phyloP scores from a whole-genome alignment of 2,113 vertebrate genomes.

The Tylochromis polylepis region DNA sequence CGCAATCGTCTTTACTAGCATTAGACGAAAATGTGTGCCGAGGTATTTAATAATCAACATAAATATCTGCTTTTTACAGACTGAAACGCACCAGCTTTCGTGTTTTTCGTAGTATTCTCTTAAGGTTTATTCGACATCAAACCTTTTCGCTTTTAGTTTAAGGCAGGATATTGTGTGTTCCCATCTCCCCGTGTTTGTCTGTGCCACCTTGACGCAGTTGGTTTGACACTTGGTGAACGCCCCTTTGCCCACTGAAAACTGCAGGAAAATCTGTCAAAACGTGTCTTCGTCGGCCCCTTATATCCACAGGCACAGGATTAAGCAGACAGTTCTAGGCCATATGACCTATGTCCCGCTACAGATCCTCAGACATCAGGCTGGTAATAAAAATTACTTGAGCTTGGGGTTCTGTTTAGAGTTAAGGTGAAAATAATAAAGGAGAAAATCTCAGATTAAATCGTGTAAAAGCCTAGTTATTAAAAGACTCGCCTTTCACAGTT shows the following conservation, averaged over 20 bases:
- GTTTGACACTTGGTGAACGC: constrained; percentile 71
- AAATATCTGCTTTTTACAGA: not conserved
- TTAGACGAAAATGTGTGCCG: not conserved
- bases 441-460: not conserved
- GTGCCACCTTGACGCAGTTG: not conserved
- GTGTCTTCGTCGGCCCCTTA: constrained; percentile 14
- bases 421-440: not conserved
- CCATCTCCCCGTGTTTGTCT: fast-evolving
- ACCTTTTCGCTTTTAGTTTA: not conserved
- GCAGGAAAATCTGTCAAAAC: constrained; percentile 66
- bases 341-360: not conserved
- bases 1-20: not conserved
- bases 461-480: not conserved
- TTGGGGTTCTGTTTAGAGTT: not conserved
- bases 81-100: not conserved
- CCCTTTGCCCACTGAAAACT: constrained; percentile 47
- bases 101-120: not conserved
- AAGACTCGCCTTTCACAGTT: not conserved
- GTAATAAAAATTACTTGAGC: not conserved
- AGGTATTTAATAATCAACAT: not conserved
- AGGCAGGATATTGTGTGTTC: fast-evolving
- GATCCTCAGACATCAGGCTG: not conserved
- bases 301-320: not conserved
- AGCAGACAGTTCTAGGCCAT: not conserved
- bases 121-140: not conserved